Evolutionary conservation across 2,113 vertebrate genomes (phyloP), one percentile per base, ranked within the genome.

Genomic region (Melozone crissalis): DNA sequence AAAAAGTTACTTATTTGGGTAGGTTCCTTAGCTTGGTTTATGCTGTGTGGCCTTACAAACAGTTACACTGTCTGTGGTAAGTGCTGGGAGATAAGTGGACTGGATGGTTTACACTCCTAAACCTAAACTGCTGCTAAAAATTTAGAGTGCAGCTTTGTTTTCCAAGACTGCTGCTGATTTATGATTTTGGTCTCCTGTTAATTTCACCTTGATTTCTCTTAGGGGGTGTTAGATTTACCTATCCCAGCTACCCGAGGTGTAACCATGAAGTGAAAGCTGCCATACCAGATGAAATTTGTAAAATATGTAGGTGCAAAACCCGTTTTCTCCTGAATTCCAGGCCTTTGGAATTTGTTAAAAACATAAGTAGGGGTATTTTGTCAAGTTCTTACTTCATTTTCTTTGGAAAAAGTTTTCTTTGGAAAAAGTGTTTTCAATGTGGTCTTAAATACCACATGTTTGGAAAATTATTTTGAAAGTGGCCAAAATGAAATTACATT

Each of bases 221-320:
- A 27, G 2, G 15, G 12, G 3, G 0, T 47, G 23, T 83, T 92
- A 18, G 2, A 11, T 85, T 89, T 63, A 11, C 78, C 35, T 63
- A 15, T 74, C 24, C 89, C 19, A 1, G 13, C 19, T 89, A 55
- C 35, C 39, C 0, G 0, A 51, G 15, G 6, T 76, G 27, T 63
- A 58, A 39, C n/a, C 15, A 8, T 78, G 20, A 67, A 72, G 7
- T 23, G 27, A 61, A 24, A 62, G 11, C 7, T 66, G 76, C 90
- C 90, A 74, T 54, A 74, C 4, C 17, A 65, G 62, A 15, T 74
- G 39, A 89, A 74, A 59, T 35, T 35, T 23, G 9, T 59, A 35
- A 72, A 79, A 63, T 46, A 14, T 3, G 1, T 55, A 35, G 28
- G 11, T 84, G 57, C 26, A 67, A 69, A 71, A 0, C 17, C 35